Percentiles rank a stretch among this genome's conserved stretches.
Evolutionary conservation across 2,113 vertebrate species (phyloP).

Genomic region (Psammodynastes pulverulentus): DNA sequence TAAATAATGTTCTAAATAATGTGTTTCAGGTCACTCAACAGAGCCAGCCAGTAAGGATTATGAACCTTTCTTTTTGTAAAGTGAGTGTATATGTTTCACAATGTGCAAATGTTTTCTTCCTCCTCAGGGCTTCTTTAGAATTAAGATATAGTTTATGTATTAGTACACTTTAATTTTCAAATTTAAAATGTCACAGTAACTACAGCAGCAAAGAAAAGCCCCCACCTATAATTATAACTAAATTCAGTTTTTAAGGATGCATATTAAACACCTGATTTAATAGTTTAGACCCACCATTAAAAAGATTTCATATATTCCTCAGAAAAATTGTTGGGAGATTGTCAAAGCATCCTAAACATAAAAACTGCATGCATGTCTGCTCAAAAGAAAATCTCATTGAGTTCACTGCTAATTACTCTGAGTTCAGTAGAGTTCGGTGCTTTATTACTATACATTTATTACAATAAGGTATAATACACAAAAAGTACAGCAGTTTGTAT

Average conservation of each 20-base stretch:
- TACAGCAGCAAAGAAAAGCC: neutral
- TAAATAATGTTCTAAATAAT: no score
- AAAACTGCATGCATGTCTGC: neutral
- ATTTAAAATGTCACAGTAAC: neutral
- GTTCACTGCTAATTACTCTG: neutral
- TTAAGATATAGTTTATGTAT: neutral
- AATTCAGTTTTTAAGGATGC: neutral
- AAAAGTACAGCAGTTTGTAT: neutral
- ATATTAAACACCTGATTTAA: neutral
- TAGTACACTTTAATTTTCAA: neutral
- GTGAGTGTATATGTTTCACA: neutral
- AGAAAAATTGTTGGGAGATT: neutral
- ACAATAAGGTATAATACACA: neutral
- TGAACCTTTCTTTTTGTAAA: neutral
- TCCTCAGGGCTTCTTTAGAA: neutral
- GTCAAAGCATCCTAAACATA: neutral
- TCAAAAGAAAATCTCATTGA: neutral
- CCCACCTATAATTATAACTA: neutral
- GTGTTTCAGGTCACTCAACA: conserved; percentile 17
- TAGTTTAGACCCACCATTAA: neutral
- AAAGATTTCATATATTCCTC: no score
- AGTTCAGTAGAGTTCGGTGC: neutral
- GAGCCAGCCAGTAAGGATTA: neutral
- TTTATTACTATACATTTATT: neutral
- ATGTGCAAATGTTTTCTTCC: neutral